A percentile compares a stretch with the other conserved stretches of the same genome.
Conservation (phyloP, 2,797 vertebrate genomes). For the Leptoclinus maculatus region DNA sequence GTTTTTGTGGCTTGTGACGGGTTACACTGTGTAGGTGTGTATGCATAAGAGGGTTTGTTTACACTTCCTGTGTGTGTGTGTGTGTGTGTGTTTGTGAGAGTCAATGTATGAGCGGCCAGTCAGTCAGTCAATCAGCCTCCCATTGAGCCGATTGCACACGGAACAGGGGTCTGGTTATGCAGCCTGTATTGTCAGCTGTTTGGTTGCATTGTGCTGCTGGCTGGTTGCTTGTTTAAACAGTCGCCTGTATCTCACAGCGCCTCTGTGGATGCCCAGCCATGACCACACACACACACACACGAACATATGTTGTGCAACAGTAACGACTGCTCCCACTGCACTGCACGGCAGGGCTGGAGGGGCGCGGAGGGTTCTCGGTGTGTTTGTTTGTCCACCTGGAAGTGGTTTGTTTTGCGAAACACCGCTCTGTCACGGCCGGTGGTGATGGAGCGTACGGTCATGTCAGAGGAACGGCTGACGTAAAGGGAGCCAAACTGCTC, state of each 20-base stretch:
- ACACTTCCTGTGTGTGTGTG: conserved; percentile 23
- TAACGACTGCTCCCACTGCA: conserved; percentile 22
- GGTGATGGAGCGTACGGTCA: conserved; percentile 44
- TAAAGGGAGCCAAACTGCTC: not conserved
- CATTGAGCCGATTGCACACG: conserved; percentile 54
- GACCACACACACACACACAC: conserved; percentile 16
- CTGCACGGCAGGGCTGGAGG: conserved; percentile 16
- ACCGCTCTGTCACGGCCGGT: conserved; percentile 39
- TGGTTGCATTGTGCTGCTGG: conserved; percentile 56
- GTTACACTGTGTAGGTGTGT: conserved; percentile 26
- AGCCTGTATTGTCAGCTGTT: conserved; percentile 70
- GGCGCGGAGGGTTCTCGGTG: conserved; percentile 37
- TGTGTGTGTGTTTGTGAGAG: not conserved
- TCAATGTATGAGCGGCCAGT: conserved; percentile 24
- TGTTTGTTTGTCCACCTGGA: conserved; percentile 85
- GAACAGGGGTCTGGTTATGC: conserved; percentile 37
- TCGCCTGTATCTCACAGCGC: conserved; percentile 36
- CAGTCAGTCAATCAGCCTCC: conserved; percentile 68
- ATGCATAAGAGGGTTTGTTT: conserved; percentile 24
- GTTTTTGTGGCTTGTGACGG: conserved; percentile 2
- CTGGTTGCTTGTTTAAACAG: conserved; percentile 69
- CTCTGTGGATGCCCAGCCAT: conserved; percentile 34
- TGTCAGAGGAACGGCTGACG: conserved; percentile 18
- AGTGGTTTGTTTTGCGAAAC: conserved; percentile 73
- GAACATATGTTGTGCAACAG: conserved; percentile 48